Evolutionary conservation across 2,888 invertebrate species (phyloP).

Genomic region (Lycia hirtaria): DNA sequence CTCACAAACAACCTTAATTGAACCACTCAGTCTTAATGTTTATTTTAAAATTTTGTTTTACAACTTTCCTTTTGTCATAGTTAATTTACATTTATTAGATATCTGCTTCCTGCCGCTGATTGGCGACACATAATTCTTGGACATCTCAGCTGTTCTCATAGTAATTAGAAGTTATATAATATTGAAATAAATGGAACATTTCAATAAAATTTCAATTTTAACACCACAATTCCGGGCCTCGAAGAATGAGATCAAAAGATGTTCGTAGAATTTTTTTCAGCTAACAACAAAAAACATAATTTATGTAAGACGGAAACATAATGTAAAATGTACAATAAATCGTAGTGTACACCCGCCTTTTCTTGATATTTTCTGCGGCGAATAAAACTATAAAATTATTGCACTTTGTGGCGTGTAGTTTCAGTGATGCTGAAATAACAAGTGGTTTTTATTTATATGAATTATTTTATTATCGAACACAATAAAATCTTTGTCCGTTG

Average conservation of each 20-base stretch:
- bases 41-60: constrained; percentile 29
- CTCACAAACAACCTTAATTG: constrained; percentile 26
- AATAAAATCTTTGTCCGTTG: constrained; percentile 75
- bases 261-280: constrained; percentile 41
- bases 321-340: constrained; percentile 76
- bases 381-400: constrained; percentile 83
- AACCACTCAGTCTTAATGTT: constrained; percentile 25
- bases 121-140: constrained; percentile 33
- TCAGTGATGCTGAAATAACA: constrained; percentile 66
- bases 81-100: constrained; percentile 43
- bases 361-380: constrained; percentile 68
- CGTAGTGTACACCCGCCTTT: constrained; percentile 61
- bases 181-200: constrained; percentile 34
- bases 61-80: constrained; percentile 42
- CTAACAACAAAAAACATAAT: constrained; percentile 49
- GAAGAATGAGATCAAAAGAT: constrained; percentile 50
- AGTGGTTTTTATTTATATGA: constrained; percentile 58
- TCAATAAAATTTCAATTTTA: constrained; percentile 30
- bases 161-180: constrained; percentile 35
- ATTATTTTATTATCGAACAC: constrained; percentile 64
- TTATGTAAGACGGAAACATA: constrained; percentile 74
- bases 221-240: constrained; percentile 23
- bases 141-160: constrained; percentile 33
- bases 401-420: constrained; percentile 65
- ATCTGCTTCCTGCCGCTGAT: constrained; percentile 39